Base-by-base conservation (phyloP, 23 tunicate species). In the Halocynthia roretzi region DNA sequence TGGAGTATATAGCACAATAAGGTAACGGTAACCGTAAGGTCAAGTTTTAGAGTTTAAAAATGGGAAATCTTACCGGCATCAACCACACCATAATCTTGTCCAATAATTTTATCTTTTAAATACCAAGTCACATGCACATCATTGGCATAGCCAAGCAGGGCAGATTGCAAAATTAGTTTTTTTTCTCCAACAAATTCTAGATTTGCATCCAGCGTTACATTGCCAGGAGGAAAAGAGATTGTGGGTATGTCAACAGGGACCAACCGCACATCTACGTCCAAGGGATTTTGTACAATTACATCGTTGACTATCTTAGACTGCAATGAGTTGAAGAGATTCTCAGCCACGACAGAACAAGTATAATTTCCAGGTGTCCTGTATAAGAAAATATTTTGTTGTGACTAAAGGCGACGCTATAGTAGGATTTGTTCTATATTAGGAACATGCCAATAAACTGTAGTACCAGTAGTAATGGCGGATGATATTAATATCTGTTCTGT, bases 221-320 rank as follows among this genome's bases (percentile, higher is more conserved):
- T 50, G 5, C 96, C 96, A 20, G 88, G 83, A 51, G 96, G 96
- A 53, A 50, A 89, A 10, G 85, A 61, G 10, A 89, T 60, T 5
- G 84, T 74, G 8, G 66, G 58, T 6, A 89, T 60, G 6, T 54
- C 50, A 15, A 48, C 68, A 7, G 50, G 67, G 7, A 57, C 53
- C 78, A 89, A 78, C 8, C 7, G 40, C 50, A 75, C 75, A 6
- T 75, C 54, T 0, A 75, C 76, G 18, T 75, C 71, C 15, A 89
- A 75, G 7, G 96, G 81, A 69, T 89, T 89, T 76, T 89, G 88
- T 7, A 89, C 85, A 5, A 84, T 75, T 15, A 89, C 53, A 8
- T 15, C 53, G 21, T 69, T 60, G 21, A 12, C 48, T 11, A 54
- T 49, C 6, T 8, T 6, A 6, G 71, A 17, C 8, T 63, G 51